phyloP scores from a whole-genome alignment of 2,888 invertebrate genomes.

The Sympetrum striolatum region DNA sequence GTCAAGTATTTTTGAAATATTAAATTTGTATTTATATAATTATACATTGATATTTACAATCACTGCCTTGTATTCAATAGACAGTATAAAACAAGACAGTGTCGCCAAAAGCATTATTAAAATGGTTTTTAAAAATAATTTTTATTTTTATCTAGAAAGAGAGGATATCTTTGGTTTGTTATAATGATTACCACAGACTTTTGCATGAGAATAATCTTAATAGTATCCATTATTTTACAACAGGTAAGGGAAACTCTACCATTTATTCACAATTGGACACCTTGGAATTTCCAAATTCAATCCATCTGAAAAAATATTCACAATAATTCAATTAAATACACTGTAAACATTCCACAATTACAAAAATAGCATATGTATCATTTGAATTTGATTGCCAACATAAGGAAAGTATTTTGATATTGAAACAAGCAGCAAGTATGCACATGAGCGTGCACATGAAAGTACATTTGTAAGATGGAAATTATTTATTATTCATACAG shows the following conservation, averaged over 20 bases:
- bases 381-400: neutral
- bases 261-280: neutral
- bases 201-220: neutral
- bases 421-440: neutral
- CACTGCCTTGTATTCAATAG: conserved; percentile 12
- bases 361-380: neutral
- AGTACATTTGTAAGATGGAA: neutral
- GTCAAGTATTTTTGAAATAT: conserved; percentile 33
- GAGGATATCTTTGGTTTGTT: neutral
- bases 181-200: neutral
- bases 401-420: neutral
- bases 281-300: neutral
- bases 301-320: neutral
- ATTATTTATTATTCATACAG: neutral
- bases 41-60: neutral
- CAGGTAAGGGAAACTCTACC: neutral
- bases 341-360: neutral
- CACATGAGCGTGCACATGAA: neutral
- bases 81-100: neutral
- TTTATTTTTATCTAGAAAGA: neutral
- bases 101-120: neutral
- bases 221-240: neutral
- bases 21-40: conserved; percentile 37
- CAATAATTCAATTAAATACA: neutral
- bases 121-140: conserved; percentile 8